These are phyloP conservation scores for Cydia splendana DNA, from an alignment of 1,140 invertebrate genomes.

Conservation along the genomic window DNA sequence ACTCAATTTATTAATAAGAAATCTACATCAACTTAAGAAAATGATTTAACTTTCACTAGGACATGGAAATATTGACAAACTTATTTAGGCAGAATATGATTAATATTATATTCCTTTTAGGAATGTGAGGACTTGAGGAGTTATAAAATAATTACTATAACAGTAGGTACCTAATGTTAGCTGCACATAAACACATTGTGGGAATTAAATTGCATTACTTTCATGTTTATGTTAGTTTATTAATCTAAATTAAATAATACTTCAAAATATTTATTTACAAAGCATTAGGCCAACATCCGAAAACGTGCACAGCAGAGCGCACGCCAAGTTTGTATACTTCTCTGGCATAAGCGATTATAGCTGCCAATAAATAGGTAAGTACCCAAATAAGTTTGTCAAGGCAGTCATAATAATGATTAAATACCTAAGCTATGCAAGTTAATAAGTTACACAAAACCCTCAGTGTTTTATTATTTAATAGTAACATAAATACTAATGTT, in stretches of 20 bases:
- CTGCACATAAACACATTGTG: constrained; percentile 35
- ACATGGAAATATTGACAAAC: constrained; percentile 44
- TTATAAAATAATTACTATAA: neutral
- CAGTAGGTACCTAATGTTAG: neutral
- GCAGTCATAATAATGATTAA: constrained; percentile 44
- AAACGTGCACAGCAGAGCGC: neutral
- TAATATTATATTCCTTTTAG: neutral
- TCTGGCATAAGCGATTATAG: neutral
- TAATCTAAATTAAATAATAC: too few relatives aligned
- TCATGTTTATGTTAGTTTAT: too few relatives aligned
- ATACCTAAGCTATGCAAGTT: constrained; percentile 51
- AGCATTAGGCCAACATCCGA: neutral
- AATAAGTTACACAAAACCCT: constrained; percentile 55
- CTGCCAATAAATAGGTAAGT: neutral
- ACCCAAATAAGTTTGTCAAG: constrained; percentile 49
- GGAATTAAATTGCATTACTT: neutral
- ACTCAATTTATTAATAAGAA: neutral
- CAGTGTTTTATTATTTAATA: constrained; percentile 45
- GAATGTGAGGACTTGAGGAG: neutral
- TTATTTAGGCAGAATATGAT: constrained; percentile 39
- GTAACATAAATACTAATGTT: constrained; percentile 51
- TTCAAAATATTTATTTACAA: too few relatives aligned
- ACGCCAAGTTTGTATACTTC: neutral
- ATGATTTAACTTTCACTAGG: constrained; percentile 15
- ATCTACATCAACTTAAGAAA: neutral